Conservation (phyloP, 2,797 vertebrate species). For the Pipistrellus kuhlii region DNA sequence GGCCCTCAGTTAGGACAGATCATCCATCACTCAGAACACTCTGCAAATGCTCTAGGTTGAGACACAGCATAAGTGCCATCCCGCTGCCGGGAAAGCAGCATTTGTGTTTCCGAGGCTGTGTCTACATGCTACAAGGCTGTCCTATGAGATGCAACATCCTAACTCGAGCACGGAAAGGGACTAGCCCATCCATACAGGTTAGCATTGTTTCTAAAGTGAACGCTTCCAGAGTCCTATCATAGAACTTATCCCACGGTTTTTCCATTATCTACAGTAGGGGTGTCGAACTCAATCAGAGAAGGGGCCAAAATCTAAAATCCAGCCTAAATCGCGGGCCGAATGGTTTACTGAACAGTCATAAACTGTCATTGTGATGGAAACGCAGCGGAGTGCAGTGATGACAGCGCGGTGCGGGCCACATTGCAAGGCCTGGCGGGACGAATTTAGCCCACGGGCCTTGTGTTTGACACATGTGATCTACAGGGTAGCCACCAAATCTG, state of each 20-base stretch:
- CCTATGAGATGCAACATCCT: neutral
- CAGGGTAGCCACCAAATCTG: neutral
- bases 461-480: too few species aligned
- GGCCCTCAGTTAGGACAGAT: neutral
- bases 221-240: neutral
- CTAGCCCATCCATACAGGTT: neutral
- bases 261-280: too few species aligned
- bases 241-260: neutral
- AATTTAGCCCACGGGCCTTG: too few species aligned
- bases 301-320: too few species aligned
- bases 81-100: neutral
- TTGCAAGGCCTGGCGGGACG: too few species aligned
- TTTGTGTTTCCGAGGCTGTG: accelerated
- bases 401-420: too few species aligned
- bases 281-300: too few species aligned
- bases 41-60: neutral
- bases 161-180: neutral
- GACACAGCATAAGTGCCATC: neutral
- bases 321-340: too few species aligned
- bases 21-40: neutral
- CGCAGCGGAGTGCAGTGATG: too few species aligned
- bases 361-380: too few species aligned
- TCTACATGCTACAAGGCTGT: neutral
- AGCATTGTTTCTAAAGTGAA: neutral
- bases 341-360: too few species aligned